phyloP scores from a whole-genome alignment of 2,113 vertebrate genomes.

The Istiophorus platypterus region DNA sequence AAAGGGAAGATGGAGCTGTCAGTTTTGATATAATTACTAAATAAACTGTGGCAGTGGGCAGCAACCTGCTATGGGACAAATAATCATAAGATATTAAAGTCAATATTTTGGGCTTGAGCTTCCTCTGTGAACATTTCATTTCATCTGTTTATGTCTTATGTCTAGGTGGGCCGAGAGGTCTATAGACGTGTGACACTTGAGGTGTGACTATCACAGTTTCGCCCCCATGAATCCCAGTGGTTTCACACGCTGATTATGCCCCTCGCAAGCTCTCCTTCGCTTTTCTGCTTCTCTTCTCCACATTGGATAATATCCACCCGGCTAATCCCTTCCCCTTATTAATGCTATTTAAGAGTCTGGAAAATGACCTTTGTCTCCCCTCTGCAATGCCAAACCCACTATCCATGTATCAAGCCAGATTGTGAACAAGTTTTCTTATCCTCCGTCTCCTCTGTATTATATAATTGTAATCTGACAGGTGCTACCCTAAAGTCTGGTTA shows the following conservation, averaged over 20 bases:
- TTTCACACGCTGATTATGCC: constrained; percentile 42
- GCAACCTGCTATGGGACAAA: neutral
- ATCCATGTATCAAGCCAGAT: constrained; percentile 67
- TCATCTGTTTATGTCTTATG: constrained; percentile 65
- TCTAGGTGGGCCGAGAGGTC: constrained; percentile 73
- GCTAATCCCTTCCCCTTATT: constrained; percentile 69
- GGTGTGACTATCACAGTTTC: constrained; percentile 63
- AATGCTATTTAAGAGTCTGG: constrained; percentile 66
- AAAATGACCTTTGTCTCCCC: constrained; percentile 67
- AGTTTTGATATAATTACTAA: neutral
- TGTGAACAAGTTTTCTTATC: constrained; percentile 65
- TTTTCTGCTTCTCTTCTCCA: constrained; percentile 57
- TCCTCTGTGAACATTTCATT: constrained; percentile 55
- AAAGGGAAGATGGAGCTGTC: neutral
- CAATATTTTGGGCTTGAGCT: constrained; percentile 31
- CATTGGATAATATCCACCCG: constrained; percentile 43
- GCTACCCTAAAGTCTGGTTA: constrained; percentile 55
- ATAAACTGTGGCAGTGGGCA: neutral
- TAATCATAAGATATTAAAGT: constrained; percentile 21
- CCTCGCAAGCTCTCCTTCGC: constrained; percentile 51
- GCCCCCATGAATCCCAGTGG: constrained; percentile 42
- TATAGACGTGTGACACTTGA: constrained; percentile 66
- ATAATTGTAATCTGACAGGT: constrained; percentile 66
- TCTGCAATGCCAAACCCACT: constrained; percentile 64
- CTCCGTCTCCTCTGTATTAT: constrained; percentile 67